Evolutionary conservation across 2,888 invertebrate genomes (phyloP).

Genomic region (Dendrolimus pini): DNA sequence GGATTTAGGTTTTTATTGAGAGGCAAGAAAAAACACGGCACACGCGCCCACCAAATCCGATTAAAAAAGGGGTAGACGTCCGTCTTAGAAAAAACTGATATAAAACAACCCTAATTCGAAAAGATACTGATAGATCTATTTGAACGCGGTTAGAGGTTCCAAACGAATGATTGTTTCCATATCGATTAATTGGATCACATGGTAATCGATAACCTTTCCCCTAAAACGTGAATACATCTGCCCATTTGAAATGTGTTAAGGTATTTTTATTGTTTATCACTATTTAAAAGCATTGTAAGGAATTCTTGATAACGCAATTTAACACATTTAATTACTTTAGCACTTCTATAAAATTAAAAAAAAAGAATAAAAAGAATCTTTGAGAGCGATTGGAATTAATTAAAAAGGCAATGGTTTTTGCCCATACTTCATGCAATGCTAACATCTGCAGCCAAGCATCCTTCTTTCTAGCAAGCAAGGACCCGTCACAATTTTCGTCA

Average conservation of each 20-base stretch:
- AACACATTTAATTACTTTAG: background rate
- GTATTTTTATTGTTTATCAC: conserved; percentile 11
- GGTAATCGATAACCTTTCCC: conserved; percentile 68
- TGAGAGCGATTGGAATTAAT: no score
- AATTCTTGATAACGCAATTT: background rate
- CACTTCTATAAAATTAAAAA: no score
- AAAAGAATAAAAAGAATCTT: no score
- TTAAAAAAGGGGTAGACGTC: conserved; percentile 72
- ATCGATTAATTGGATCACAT: conserved; percentile 75
- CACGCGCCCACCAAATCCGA: conserved; percentile 69
- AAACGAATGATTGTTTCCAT: conserved; percentile 64
- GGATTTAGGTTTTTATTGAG: conserved; percentile 60
- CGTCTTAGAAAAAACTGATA: conserved; percentile 51
- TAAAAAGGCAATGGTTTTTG: no score
- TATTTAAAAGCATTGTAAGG: background rate
- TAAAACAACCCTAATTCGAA: conserved; percentile 66
- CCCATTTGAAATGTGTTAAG: conserved; percentile 32
- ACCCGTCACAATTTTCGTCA: no score
- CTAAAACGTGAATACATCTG: conserved; percentile 68
- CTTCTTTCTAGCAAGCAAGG: no score
- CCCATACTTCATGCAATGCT: no score
- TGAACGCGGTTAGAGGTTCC: conserved; percentile 50
- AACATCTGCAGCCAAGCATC: no score
- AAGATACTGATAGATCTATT: conserved; percentile 71
- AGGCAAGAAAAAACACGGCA: conserved; percentile 47